Evolutionary conservation across 1,140 invertebrate species (phyloP).

Genomic region (Sesamia nonagrioides): DNA sequence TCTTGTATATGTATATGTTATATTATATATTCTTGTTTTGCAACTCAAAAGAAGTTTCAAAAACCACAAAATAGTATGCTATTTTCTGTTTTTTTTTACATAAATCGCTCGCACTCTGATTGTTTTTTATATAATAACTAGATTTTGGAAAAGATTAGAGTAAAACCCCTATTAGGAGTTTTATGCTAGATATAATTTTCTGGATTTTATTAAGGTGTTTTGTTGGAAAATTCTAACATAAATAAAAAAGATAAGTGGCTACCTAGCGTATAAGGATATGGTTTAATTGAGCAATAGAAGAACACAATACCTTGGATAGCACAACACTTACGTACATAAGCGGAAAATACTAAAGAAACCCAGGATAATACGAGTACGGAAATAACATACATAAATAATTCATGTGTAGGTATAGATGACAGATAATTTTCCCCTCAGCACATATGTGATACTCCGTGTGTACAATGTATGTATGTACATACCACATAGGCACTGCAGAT

Average conservation of each 20-base stretch:
- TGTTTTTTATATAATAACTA: too few relatives aligned
- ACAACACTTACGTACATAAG: not conserved
- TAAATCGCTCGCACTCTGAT: too few relatives aligned
- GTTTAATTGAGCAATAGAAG: not conserved
- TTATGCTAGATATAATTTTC: too few relatives aligned
- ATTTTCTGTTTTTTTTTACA: too few relatives aligned
- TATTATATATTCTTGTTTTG: not conserved
- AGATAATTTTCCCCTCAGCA: constrained; percentile 19
- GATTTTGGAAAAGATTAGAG: too few relatives aligned
- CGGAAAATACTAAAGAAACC: not conserved
- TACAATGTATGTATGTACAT: not conserved
- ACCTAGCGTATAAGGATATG: not conserved
- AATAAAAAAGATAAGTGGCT: too few relatives aligned
- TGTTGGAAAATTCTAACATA: too few relatives aligned
- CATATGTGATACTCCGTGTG: not conserved
- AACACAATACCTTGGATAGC: not conserved
- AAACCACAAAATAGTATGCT: too few relatives aligned
- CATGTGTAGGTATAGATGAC: not conserved
- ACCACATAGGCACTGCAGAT: not conserved
- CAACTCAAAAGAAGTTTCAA: not conserved
- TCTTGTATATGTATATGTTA: not conserved
- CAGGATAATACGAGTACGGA: constrained; percentile 18
- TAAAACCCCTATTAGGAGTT: too few relatives aligned
- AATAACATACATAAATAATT: not conserved
- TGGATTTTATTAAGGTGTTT: too few relatives aligned